These are phyloP conservation scores for Pocillopora verrucosa DNA, from an alignment of 64 coral and sea anemone species.

Conservation along the genomic window DNA sequence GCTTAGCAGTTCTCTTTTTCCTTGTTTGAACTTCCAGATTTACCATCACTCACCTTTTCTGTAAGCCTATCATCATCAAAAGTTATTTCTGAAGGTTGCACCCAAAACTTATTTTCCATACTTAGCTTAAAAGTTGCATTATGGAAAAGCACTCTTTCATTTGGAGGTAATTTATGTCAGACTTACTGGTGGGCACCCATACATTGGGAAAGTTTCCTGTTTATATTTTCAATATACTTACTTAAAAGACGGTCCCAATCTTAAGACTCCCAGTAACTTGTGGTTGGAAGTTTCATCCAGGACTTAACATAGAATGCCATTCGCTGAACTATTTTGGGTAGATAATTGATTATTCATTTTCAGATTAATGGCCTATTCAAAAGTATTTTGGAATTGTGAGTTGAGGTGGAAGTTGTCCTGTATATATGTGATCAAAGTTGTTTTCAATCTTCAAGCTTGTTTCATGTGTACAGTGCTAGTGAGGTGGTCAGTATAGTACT, in stretches of 20 bases:
- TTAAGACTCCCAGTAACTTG: neutral
- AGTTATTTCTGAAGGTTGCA: neutral
- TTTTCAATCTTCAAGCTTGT: too few species aligned
- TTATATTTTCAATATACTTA: neutral
- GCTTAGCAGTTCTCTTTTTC: neutral
- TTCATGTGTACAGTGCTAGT: too few species aligned
- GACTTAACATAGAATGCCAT: neutral
- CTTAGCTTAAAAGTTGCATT: neutral
- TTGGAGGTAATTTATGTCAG: neutral
- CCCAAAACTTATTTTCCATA: neutral
- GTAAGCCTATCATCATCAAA: neutral
- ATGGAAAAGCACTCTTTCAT: neutral
- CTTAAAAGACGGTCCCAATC: neutral
- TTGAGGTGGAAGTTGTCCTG: neutral
- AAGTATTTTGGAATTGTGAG: neutral
- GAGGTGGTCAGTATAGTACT: too few species aligned
- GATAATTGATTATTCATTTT: neutral
- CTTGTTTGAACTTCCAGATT: neutral
- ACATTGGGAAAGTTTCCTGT: neutral
- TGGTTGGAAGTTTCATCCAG: neutral
- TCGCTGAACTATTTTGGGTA: neutral
- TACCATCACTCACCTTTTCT: neutral
- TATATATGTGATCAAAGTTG: too few species aligned
- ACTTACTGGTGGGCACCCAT: neutral
- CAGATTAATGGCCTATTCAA: too few species aligned